Percentiles rank a stretch among this genome's conserved stretches.
Conservation (phyloP, 2,113 vertebrate species). For the Notothenia coriiceps region DNA sequence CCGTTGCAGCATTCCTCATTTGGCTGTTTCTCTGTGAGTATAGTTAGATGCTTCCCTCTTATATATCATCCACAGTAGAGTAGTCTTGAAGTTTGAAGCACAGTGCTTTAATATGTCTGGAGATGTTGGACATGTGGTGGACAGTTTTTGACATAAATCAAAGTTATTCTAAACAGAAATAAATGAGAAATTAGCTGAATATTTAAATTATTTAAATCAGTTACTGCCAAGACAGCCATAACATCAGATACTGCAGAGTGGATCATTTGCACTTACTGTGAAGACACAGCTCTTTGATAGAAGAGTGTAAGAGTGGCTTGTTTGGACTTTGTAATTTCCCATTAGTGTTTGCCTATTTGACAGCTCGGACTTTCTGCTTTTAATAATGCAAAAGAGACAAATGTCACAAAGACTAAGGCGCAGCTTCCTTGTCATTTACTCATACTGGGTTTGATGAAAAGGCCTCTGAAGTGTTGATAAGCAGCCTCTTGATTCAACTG, state of each 20-base stretch:
- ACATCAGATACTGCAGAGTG: constrained; percentile 45
- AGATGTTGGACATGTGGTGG: not conserved
- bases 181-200: constrained; percentile 26
- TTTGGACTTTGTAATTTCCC: constrained; percentile 71
- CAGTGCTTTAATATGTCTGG: constrained; percentile 10
- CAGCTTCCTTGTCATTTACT: constrained; percentile 53
- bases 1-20: constrained; percentile 76
- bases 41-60: not conserved
- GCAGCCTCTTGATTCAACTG: constrained; percentile 57
- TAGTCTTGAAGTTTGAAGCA: not conserved
- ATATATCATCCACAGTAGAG: not conserved
- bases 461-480: constrained; percentile 67
- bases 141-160: constrained; percentile 22
- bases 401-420: constrained; percentile 45
- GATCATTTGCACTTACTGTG: constrained; percentile 53
- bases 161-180: constrained; percentile 20
- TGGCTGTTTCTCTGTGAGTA: constrained; percentile 83
- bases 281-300: constrained; percentile 61
- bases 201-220: constrained; percentile 33
- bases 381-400: constrained; percentile 63
- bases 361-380: constrained; percentile 56
- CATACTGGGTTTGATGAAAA: constrained; percentile 46
- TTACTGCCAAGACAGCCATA: constrained; percentile 28
- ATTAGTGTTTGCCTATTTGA: constrained; percentile 64
- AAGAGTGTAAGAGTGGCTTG: constrained; percentile 50